These are phyloP conservation scores for Prosapia bicincta DNA, from an alignment of 2,888 invertebrate genomes.

Conservation along the genomic window DNA sequence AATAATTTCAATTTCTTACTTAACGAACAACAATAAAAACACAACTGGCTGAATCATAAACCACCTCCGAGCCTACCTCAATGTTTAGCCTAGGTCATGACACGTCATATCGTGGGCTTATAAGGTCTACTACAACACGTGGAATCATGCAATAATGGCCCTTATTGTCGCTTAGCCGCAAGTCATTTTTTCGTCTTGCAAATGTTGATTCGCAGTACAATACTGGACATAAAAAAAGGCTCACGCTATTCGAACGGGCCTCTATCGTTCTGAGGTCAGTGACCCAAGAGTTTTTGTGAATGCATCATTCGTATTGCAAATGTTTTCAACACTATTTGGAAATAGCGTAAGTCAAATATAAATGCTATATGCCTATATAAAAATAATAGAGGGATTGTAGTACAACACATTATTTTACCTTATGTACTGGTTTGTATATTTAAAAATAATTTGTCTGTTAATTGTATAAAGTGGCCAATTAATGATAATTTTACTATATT, in stretches of 20 bases:
- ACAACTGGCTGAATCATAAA: background rate
- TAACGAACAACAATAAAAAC: slow-evolving; percentile 4
- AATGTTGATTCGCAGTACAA: background rate
- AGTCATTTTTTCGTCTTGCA: background rate
- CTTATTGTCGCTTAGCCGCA: slow-evolving; percentile 14
- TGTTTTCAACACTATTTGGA: too few species aligned
- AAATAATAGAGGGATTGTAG: too few species aligned
- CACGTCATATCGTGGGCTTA: slow-evolving; percentile 10
- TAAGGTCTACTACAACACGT: slow-evolving; percentile 21
- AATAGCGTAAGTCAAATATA: too few species aligned
- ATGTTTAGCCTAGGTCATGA: slow-evolving; percentile 19
- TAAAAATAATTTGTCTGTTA: too few species aligned
- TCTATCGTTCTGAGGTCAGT: background rate
- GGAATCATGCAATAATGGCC: slow-evolving; percentile 21
- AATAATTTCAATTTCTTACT: background rate
- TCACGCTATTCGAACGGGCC: background rate
- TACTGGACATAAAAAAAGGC: background rate
- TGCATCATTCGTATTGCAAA: too few species aligned
- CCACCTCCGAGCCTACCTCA: background rate
- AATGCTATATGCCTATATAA: too few species aligned
- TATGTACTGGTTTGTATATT: too few species aligned
- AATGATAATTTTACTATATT: too few species aligned
- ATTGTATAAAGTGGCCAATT: too few species aligned
- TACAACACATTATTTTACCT: too few species aligned
- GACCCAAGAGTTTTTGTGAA: too few species aligned